Percentiles rank a stretch among this genome's conserved stretches.
phyloP scores from a whole-genome alignment of 2,797 vertebrate genomes.

The Cetoscarus ocellatus region DNA sequence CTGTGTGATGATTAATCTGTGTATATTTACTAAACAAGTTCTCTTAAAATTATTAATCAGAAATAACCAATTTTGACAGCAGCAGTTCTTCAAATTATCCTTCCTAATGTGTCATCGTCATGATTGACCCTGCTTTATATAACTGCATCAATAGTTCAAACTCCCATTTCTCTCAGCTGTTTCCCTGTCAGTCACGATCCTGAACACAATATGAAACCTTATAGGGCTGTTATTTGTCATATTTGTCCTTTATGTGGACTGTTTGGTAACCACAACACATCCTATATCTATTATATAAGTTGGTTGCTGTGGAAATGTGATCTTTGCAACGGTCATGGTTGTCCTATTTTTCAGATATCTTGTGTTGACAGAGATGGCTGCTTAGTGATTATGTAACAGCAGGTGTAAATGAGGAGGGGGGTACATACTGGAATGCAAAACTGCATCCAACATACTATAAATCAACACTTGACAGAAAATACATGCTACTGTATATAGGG shows the following conservation, averaged over 20 bases:
- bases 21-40: too few relatives aligned
- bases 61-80: too few relatives aligned
- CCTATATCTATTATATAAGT: background rate
- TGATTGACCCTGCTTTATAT: too few relatives aligned
- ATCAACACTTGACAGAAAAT: background rate
- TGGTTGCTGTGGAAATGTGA: background rate
- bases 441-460: background rate
- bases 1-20: too few relatives aligned
- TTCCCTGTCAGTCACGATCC: too few relatives aligned
- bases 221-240: background rate
- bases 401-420: background rate
- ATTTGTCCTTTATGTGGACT: background rate
- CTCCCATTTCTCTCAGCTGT: too few relatives aligned
- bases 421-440: background rate
- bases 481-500: too few relatives aligned
- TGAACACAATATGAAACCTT: too few relatives aligned
- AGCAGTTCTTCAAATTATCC: too few relatives aligned
- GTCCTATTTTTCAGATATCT: slow-evolving; percentile 7
- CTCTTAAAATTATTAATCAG: too few relatives aligned
- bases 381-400: background rate
- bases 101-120: too few relatives aligned
- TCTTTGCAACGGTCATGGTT: background rate
- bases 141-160: too few relatives aligned
- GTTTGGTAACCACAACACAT: background rate
- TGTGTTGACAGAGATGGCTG: background rate